A percentile compares a stretch with the other conserved stretches of the same genome.
phyloP scores from a whole-genome alignment of 2,113 vertebrate genomes.

The Pterocles gutturalis region DNA sequence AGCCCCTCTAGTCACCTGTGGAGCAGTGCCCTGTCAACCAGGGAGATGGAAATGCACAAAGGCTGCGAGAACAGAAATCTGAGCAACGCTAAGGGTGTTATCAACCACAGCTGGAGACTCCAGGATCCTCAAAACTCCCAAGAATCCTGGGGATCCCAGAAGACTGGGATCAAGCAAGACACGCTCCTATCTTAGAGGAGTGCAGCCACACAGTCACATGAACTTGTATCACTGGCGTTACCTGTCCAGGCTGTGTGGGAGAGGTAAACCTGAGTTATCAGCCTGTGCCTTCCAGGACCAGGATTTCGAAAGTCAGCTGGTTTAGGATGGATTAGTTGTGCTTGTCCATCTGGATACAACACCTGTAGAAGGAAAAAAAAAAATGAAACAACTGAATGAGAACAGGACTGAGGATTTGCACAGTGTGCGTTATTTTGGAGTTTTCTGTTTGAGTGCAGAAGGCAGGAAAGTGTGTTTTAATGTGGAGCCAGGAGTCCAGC shows the following conservation, averaged over 20 bases:
- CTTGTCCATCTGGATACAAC: constrained; percentile 95
- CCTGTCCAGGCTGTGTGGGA: constrained; percentile 97
- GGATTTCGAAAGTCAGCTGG: constrained; percentile 95
- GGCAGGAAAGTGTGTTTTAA: neutral
- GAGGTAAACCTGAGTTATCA: constrained; percentile 97
- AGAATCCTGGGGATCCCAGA: fast-evolving
- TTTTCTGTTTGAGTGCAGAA: neutral
- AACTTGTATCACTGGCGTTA: neutral
- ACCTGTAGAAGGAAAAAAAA: constrained; percentile 73
- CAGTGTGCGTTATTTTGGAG: fast-evolving
- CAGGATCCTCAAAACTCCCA: neutral
- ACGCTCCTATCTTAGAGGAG: fast-evolving
- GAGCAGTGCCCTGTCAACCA: neutral
- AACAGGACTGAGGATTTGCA: neutral
- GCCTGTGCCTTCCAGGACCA: constrained; percentile 89
- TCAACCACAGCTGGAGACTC: neutral
- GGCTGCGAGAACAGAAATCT: neutral
- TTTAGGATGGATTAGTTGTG: constrained; percentile 95
- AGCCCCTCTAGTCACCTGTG: neutral
- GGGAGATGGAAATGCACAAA: neutral
- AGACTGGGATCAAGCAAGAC: neutral
- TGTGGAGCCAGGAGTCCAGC: neutral
- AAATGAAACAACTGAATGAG: neutral
- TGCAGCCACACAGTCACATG: neutral
- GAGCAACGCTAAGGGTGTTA: fast-evolving